Base-by-base conservation (phyloP, 1,140 invertebrate species). In the Aphelenchoides besseyi region DNA sequence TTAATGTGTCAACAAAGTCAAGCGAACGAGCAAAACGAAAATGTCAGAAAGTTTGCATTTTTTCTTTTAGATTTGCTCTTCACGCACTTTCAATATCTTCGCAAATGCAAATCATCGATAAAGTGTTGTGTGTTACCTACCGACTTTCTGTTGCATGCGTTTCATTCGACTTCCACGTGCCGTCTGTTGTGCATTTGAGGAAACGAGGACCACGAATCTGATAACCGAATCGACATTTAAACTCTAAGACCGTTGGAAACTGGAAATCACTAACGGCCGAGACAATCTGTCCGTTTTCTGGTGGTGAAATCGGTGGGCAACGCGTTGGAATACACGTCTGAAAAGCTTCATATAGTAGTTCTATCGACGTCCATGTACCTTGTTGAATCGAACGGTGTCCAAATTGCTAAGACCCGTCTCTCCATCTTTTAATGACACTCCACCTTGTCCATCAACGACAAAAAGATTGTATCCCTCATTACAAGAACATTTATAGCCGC, bases 211-310 rank as follows among this genome's bases (percentile, higher is more conserved):
- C 94, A 74, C 90, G 89, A 88, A 78, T 48, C 61, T 81, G 71
- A 84, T 93, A 95, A 12, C 95, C 95, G 86, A 97, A 95, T 78
- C 95, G 89, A 85, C 95, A 98, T 82, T 93, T 91, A 88, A 97
- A 97, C 70, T 89, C 90, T 0, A 95, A 90, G 35, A 92, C 86
- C 85, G 96, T 94, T 0, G 92, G 92, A 85, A 92, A 97, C 77
- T 94, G 91, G 85, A 91, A 94, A 75, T 90, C 88, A 32, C 87
- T 87, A 84, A 91, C 91, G 0, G 91, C 92, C 0, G 92, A 90
- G 16, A 97, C 85, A 37, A 97, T 86, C 76, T 91, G 88, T 54
- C 94, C 94, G 86, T 97, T 95, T 83, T 92, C 91, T 0, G 93
- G 94, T 0, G 90, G 86, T n/a, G 86, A 83, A 23, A 97, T 82